Percentiles rank a stretch among this genome's conserved stretches.
phyloP scores from a whole-genome alignment of 2,888 invertebrate species.

The Teleogryllus oceanicus region DNA sequence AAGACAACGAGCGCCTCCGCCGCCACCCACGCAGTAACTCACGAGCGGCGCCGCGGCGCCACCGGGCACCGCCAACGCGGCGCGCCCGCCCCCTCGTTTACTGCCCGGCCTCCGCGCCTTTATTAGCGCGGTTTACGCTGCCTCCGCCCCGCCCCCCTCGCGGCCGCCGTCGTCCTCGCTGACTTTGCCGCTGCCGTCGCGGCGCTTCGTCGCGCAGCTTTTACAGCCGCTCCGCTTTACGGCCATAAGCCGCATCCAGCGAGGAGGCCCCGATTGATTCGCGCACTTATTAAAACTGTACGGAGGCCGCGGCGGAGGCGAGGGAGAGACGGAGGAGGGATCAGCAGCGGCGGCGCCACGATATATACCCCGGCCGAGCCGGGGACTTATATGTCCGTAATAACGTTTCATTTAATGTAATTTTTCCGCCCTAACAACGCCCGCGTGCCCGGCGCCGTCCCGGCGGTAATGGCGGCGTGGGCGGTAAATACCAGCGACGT shows the following conservation, averaged over 20 bases:
- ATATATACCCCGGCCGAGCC: neutral
- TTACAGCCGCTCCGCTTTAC: neutral
- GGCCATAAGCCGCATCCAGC: slow-evolving; percentile 1
- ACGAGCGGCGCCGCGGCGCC: too few species aligned
- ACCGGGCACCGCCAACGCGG: neutral
- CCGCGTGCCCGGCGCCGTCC: neutral
- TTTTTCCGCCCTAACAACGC: neutral
- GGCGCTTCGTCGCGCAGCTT: neutral
- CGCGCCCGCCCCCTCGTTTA: neutral
- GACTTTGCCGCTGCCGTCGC: neutral
- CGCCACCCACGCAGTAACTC: too few species aligned
- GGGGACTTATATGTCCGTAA: neutral
- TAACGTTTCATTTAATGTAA: slow-evolving; percentile 18
- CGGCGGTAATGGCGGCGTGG: neutral
- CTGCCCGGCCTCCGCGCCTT: neutral
- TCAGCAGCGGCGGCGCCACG: neutral
- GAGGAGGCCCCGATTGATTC: neutral
- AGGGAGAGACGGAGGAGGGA: neutral
- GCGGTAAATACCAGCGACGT: neutral
- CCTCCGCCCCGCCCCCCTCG: too few species aligned
- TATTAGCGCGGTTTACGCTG: neutral
- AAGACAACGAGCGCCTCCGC: too few species aligned
- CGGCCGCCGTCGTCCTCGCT: too few species aligned
- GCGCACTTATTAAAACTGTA: neutral
- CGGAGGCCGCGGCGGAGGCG: neutral